phyloP scores from a whole-genome alignment of 2,888 invertebrate species.

The Xylota sylvarum region DNA sequence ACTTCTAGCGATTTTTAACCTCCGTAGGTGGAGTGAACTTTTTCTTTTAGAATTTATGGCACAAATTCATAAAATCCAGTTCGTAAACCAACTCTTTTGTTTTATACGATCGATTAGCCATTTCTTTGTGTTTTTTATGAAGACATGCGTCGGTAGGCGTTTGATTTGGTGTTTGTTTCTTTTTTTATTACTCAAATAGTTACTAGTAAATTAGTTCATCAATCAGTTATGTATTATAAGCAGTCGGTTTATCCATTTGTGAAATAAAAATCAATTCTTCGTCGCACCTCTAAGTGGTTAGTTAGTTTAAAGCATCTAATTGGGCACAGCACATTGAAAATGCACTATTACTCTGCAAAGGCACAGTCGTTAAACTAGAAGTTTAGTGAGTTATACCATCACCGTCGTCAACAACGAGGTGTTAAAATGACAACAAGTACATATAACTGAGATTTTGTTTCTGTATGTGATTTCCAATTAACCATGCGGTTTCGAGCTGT shows the following conservation, averaged over 20 bases:
- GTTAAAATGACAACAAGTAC: conserved; percentile 61
- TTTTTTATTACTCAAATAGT: neutral
- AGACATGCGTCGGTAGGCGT: conserved; percentile 30
- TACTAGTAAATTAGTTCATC: conserved; percentile 13
- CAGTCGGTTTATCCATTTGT: conserved; percentile 20
- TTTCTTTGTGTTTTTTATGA: conserved; percentile 23
- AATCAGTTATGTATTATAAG: conserved; percentile 1
- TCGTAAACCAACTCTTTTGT: conserved; percentile 37
- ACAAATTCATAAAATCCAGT: conserved; percentile 49
- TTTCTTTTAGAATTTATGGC: conserved; percentile 45
- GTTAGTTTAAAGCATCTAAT: neutral
- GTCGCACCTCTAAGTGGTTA: conserved; percentile 3
- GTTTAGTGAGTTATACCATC: conserved; percentile 42
- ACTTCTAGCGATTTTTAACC: conserved; percentile 9
- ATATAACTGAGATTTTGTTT: conserved; percentile 31
- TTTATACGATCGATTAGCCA: conserved; percentile 20
- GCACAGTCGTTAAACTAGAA: neutral
- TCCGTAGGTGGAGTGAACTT: conserved; percentile 39
- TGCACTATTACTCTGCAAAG: neutral
- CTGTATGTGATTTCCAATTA: conserved; percentile 59
- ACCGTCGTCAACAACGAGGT: conserved; percentile 47
- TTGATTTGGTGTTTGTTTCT: conserved; percentile 15
- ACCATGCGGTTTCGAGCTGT: conserved; percentile 50
- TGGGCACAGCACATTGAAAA: no score
- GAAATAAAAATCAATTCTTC: conserved; percentile 23